A percentile compares a stretch with the other conserved stretches of the same genome.
Conservation (phyloP, 2,797 vertebrate species). For the Smutsia gigantea region DNA sequence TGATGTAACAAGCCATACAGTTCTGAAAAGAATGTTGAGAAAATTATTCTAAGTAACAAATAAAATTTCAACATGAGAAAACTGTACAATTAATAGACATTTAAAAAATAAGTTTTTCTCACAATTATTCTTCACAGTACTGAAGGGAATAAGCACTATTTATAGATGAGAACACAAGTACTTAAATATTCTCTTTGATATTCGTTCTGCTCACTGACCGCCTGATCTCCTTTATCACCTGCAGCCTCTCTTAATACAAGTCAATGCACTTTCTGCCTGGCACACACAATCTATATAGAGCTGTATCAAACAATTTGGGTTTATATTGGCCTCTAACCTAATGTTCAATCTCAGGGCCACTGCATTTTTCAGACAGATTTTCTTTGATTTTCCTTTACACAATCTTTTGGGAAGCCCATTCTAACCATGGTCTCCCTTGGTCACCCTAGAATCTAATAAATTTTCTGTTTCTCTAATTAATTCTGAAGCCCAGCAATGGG, state of each 20-base stretch:
- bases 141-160: neutral
- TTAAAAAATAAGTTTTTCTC: constrained; percentile 1
- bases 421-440: neutral
- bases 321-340: neutral
- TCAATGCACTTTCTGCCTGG: neutral
- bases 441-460: constrained; percentile 27
- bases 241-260: neutral
- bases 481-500: constrained; percentile 39
- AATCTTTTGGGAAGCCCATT: neutral
- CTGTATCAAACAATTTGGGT: neutral
- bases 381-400: constrained; percentile 15
- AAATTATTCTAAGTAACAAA: neutral
- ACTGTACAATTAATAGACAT: neutral
- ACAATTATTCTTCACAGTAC: neutral
- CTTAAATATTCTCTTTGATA: neutral
- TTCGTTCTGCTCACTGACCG: neutral
- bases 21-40: neutral
- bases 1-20: neutral
- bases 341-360: neutral
- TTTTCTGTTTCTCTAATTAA: constrained; percentile 56
- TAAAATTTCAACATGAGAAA: neutral
- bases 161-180: neutral
- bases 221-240: neutral
- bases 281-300: neutral
- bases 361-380: neutral